Evolutionary conservation across 2,113 vertebrate species (phyloP).

Genomic region (Sinocyclocheilus grahami): DNA sequence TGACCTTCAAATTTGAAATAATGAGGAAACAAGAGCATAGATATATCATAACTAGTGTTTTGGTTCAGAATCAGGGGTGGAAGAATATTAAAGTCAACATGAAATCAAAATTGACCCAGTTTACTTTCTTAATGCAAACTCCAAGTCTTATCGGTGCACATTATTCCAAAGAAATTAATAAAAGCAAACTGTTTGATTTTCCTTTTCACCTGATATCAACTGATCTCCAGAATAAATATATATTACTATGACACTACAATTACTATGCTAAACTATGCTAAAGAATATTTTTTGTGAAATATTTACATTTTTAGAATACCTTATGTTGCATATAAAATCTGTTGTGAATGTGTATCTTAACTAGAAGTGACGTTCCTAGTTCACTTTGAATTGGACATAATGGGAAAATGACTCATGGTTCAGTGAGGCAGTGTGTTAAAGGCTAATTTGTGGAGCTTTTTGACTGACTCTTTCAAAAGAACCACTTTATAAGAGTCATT

Average conservation of each 20-base stretch:
- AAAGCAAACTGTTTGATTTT: background rate
- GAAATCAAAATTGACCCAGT: constrained; percentile 1
- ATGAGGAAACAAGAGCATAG: background rate
- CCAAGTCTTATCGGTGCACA: background rate
- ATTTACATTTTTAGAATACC: background rate
- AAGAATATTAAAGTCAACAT: constrained; percentile 11
- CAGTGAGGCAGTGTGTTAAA: background rate
- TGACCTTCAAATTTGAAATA: background rate
- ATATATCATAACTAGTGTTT: background rate
- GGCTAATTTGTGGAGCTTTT: background rate
- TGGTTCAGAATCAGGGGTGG: background rate
- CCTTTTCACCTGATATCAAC: background rate
- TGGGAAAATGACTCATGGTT: background rate
- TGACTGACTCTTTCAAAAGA: background rate
- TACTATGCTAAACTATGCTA: background rate
- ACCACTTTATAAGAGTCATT: background rate
- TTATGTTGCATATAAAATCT: background rate
- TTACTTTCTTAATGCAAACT: background rate
- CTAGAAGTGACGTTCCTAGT: background rate
- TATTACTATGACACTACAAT: background rate
- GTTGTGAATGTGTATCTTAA: background rate
- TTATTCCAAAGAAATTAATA: background rate
- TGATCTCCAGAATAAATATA: background rate
- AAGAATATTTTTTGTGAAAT: background rate
- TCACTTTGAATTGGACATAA: background rate